Percentiles rank a stretch among this genome's conserved stretches.
Evolutionary conservation across 2,888 invertebrate species (phyloP).

Genomic region (Eurytoma adleriae): DNA sequence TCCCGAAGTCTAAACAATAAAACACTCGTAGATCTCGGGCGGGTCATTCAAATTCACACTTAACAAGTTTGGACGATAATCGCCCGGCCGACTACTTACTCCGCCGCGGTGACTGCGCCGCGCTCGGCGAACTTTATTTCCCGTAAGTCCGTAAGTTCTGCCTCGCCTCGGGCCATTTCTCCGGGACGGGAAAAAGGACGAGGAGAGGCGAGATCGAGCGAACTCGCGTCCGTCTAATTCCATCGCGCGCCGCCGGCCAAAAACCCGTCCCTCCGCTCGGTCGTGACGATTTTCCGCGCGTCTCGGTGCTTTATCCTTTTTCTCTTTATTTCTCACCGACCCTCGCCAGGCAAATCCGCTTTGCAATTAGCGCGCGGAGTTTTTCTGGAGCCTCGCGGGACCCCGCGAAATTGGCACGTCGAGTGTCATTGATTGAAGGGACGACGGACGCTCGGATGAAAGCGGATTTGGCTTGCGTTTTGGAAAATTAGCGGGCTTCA

Average conservation of each 20-base stretch:
- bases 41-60: conserved; percentile 1
- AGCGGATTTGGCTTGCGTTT: no score
- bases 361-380: conserved; percentile 18
- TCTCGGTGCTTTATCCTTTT: neutral
- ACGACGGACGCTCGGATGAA: neutral
- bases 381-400: conserved; percentile 1
- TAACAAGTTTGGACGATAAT: conserved; percentile 14
- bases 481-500: no score
- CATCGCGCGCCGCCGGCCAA: neutral
- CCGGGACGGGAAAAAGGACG: neutral
- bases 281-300: neutral
- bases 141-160: conserved; percentile 16
- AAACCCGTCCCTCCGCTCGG: neutral
- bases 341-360: conserved; percentile 1
- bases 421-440: conserved; percentile 40
- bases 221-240: conserved; percentile 5
- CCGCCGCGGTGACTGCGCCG: neutral
- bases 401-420: conserved; percentile 19
- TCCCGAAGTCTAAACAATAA: no score
- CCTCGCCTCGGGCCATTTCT: neutral
- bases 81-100: neutral
- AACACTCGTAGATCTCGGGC: no score
- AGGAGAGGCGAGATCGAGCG: neutral
- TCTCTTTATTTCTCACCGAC: neutral
- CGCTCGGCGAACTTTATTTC: conserved; percentile 8